Percentiles rank a stretch among this genome's conserved stretches.
These are phyloP conservation scores for Dexiosoma caninum DNA, from an alignment of 2,888 invertebrate genomes.

Conservation along the genomic window DNA sequence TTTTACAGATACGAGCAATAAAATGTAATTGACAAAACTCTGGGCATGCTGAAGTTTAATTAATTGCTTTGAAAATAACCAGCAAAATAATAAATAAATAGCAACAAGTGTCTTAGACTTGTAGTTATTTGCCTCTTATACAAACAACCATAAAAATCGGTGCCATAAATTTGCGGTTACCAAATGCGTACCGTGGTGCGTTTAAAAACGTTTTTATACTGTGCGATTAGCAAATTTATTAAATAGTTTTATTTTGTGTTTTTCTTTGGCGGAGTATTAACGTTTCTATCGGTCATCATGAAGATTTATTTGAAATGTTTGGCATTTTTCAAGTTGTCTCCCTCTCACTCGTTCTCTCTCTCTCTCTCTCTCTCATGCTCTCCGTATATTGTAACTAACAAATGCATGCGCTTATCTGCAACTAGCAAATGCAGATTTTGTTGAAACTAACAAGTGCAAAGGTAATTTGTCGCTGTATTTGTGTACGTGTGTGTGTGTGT, in stretches of 20 bases:
- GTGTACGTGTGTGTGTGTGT: too few species aligned
- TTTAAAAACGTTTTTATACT: background rate
- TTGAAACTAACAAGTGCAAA: background rate
- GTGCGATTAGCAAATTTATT: conserved; percentile 18
- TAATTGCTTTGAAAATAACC: conserved; percentile 40
- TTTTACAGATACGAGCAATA: background rate
- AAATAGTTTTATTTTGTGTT: background rate
- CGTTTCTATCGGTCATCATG: conserved; percentile 53
- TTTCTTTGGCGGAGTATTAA: background rate
- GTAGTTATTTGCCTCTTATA: background rate
- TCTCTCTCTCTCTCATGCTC: too few species aligned
- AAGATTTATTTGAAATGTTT: conserved; percentile 59
- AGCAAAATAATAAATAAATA: background rate
- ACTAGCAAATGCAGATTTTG: conserved; percentile 22
- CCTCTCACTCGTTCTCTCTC: conserved; percentile 5
- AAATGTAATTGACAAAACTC: conserved; percentile 40
- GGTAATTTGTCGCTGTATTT: too few species aligned
- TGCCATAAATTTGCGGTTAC: background rate
- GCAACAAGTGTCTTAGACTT: conserved; percentile 1
- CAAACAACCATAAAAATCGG: conserved; percentile 12
- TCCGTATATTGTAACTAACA: too few species aligned
- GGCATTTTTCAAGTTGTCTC: background rate
- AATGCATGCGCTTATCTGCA: background rate
- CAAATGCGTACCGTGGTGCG: conserved; percentile 26
- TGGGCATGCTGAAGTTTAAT: conserved; percentile 55